Conservation (phyloP, 1,140 invertebrate species). For the Drosophila ananassae region DNA sequence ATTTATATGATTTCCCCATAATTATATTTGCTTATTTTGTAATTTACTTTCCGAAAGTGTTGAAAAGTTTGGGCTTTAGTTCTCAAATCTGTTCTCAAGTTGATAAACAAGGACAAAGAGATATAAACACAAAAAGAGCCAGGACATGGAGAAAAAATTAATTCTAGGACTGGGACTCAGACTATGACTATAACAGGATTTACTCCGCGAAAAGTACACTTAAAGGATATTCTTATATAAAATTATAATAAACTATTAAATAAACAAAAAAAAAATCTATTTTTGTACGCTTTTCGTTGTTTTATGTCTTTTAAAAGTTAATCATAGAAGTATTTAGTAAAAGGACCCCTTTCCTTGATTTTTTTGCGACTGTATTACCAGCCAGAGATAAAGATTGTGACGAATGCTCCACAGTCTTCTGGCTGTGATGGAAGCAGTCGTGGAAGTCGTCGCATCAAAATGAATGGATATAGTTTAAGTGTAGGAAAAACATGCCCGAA, state of each 20-base stretch:
- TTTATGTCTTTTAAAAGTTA: too few relatives aligned
- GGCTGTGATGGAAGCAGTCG: conserved; percentile 31
- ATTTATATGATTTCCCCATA: not conserved
- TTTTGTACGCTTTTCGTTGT: not conserved
- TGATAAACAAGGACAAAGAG: conserved; percentile 44
- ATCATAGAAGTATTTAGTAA: too few relatives aligned
- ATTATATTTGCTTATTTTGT: not conserved
- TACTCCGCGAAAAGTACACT: conserved; percentile 27
- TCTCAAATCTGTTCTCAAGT: conserved; percentile 24
- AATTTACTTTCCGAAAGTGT: conserved; percentile 8
- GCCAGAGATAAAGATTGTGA: conserved; percentile 21
- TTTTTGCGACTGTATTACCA: conserved; percentile 2
- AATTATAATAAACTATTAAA: not conserved
- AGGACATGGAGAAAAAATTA: not conserved
- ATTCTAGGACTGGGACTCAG: conserved; percentile 1
- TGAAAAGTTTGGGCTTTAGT: conserved; percentile 17
- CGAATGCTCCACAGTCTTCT: conserved; percentile 30
- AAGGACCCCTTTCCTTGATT: not conserved
- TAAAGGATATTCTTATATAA: not conserved
- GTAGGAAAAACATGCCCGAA: conserved; percentile 61
- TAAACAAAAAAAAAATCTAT: not conserved
- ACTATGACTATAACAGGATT: conserved; percentile 22
- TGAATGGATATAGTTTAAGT: conserved; percentile 62
- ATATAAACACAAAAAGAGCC: conserved; percentile 32
- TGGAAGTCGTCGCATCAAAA: conserved; percentile 47